These are phyloP conservation scores for Cyclopterus lumpus DNA, from an alignment of 2,797 vertebrate genomes.

Conservation along the genomic window DNA sequence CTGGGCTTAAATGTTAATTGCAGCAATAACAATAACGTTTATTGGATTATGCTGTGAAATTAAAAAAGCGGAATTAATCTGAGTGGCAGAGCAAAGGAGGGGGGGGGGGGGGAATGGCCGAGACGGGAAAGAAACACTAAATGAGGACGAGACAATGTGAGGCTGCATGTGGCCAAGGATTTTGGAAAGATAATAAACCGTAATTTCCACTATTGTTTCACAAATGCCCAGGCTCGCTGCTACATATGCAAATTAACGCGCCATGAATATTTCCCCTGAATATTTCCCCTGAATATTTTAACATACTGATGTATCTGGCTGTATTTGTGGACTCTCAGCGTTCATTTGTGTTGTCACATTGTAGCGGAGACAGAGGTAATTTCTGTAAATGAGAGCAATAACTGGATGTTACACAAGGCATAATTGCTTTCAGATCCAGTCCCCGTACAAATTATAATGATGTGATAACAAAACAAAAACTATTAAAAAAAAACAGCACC, in stretches of 20 bases:
- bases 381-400: slow-evolving; percentile 61
- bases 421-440: slow-evolving; percentile 55
- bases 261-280: slow-evolving; percentile 43
- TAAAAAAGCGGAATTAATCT: slow-evolving; percentile 68
- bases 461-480: slow-evolving; percentile 48
- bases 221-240: slow-evolving; percentile 17
- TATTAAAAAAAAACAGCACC: slow-evolving; percentile 18
- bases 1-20: slow-evolving; percentile 77
- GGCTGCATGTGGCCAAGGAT: slow-evolving; percentile 28
- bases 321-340: slow-evolving; percentile 44
- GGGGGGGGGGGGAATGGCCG: background rate
- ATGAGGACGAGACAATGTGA: slow-evolving; percentile 49
- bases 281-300: slow-evolving; percentile 58
- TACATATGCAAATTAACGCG: slow-evolving; percentile 56
- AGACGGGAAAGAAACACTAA: slow-evolving; percentile 34
- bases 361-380: slow-evolving; percentile 47
- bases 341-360: slow-evolving; percentile 51
- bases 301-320: slow-evolving; percentile 53
- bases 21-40: slow-evolving; percentile 77
- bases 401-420: slow-evolving; percentile 47
- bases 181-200: slow-evolving; percentile 46
- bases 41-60: slow-evolving; percentile 80
- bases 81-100: slow-evolving; percentile 40
- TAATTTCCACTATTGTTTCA: slow-evolving; percentile 46
- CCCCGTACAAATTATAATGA: slow-evolving; percentile 50